phyloP scores from a whole-genome alignment of 2,888 invertebrate genomes.

The Clunio marinus region DNA sequence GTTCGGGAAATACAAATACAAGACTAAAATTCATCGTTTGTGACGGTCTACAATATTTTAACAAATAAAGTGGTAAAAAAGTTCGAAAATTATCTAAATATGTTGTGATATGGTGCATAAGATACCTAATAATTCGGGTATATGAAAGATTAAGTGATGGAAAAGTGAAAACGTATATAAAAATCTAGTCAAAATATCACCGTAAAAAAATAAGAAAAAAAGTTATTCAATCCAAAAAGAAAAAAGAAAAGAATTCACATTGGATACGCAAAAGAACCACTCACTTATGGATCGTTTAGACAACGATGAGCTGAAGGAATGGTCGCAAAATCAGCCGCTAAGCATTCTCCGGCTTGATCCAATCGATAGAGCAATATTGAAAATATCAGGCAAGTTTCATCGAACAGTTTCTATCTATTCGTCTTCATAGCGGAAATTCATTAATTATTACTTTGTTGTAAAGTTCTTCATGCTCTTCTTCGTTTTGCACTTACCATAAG shows the following conservation, averaged over 20 bases:
- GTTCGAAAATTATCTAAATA: background rate
- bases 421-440: slow-evolving; percentile 4
- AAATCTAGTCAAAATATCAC: slow-evolving; percentile 30
- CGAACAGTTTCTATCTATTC: background rate
- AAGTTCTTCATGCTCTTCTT: slow-evolving; percentile 12
- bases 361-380: slow-evolving; percentile 30
- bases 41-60: no score
- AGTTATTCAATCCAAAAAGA: slow-evolving; percentile 30
- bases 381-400: slow-evolving; percentile 28
- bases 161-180: slow-evolving; percentile 13
- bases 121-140: background rate
- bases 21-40: no score
- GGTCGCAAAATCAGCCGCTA: slow-evolving; percentile 28
- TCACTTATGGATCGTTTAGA: slow-evolving; percentile 27
- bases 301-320: slow-evolving; percentile 31
- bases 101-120: background rate
- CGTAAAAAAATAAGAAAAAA: slow-evolving; percentile 25
- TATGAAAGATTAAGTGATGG: background rate
- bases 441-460: slow-evolving; percentile 21
- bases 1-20: no score
- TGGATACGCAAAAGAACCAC: slow-evolving; percentile 3
- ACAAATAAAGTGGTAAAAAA: background rate
- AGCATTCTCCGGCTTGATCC: slow-evolving; percentile 24
- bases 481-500: background rate
- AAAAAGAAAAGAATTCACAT: slow-evolving; percentile 7